These are phyloP conservation scores for Eulemur rubriventer DNA, from an alignment of 2,797 vertebrate species.

Conservation along the genomic window DNA sequence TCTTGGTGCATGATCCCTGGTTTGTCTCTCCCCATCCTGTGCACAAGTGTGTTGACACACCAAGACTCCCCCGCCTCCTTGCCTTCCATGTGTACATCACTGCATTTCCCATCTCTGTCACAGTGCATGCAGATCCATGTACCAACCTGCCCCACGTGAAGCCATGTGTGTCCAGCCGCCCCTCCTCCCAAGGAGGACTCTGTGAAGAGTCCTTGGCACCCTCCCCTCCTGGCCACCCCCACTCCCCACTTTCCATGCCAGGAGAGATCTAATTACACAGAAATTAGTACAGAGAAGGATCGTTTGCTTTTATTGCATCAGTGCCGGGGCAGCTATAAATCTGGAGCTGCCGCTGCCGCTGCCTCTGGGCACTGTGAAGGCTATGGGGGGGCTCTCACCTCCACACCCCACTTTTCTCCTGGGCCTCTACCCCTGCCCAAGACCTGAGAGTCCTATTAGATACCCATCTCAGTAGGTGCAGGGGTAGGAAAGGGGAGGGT, in stretches of 20 bases:
- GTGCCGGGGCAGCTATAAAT: constrained; percentile 80
- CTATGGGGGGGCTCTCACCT: constrained; percentile 18
- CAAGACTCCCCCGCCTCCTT: neutral
- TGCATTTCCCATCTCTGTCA: neutral
- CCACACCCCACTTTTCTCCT: neutral
- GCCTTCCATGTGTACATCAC: neutral
- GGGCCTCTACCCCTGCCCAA: neutral
- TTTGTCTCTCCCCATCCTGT: neutral
- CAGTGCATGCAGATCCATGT: neutral
- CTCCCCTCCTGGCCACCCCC: constrained; percentile 60
- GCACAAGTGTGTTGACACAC: neutral
- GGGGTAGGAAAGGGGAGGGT: neutral
- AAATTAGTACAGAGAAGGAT: constrained; percentile 85
- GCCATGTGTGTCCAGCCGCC: constrained; percentile 28
- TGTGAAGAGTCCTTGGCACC: constrained; percentile 69
- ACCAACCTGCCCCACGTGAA: neutral
- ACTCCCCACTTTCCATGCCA: constrained; percentile 80
- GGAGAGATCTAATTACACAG: constrained; percentile 84
- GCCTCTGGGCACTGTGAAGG: constrained; percentile 51
- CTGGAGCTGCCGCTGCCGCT: constrained; percentile 52
- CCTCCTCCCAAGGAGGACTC: constrained; percentile 54
- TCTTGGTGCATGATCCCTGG: neutral
- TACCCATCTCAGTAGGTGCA: neutral
- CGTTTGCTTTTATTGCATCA: constrained; percentile 82
- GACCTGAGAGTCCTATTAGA: neutral